Evolutionary conservation across 1,140 invertebrate species (phyloP).

Genomic region (Pemphigus obesinymphae): DNA sequence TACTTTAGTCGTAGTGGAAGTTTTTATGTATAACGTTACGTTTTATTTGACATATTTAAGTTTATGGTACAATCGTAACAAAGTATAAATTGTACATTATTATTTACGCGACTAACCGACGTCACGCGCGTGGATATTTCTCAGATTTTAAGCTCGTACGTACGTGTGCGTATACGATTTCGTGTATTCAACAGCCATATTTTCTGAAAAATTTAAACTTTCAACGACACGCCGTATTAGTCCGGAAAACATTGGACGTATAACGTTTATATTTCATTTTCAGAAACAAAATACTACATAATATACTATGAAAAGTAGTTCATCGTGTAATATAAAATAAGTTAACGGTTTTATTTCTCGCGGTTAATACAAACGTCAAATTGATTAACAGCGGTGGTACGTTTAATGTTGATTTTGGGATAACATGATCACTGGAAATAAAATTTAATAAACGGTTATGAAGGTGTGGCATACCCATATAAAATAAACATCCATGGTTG

Average conservation of each 20-base stretch:
- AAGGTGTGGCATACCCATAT: not conserved
- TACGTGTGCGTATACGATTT: not conserved
- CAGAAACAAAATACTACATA: too few species aligned
- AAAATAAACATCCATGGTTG: constrained; percentile 11
- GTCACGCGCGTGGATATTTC: not conserved
- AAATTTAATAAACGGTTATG: not conserved
- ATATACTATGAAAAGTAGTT: not conserved
- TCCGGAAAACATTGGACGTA: too few species aligned
- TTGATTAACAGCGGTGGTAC: not conserved
- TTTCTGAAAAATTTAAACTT: not conserved
- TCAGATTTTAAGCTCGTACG: not conserved
- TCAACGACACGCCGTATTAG: too few species aligned
- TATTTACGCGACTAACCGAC: not conserved
- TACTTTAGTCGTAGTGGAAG: too few species aligned
- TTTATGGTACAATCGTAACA: not conserved
- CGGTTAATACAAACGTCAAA: not conserved
- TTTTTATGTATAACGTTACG: too few species aligned
- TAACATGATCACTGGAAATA: not conserved
- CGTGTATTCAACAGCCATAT: not conserved
- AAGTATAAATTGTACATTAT: not conserved
- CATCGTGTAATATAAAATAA: too few species aligned
- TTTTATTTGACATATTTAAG: too few species aligned
- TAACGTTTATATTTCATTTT: too few species aligned
- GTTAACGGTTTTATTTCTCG: not conserved
- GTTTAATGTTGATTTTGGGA: not conserved